Conservation (phyloP, 2,113 vertebrate species). For the Meleagris gallopavo region DNA sequence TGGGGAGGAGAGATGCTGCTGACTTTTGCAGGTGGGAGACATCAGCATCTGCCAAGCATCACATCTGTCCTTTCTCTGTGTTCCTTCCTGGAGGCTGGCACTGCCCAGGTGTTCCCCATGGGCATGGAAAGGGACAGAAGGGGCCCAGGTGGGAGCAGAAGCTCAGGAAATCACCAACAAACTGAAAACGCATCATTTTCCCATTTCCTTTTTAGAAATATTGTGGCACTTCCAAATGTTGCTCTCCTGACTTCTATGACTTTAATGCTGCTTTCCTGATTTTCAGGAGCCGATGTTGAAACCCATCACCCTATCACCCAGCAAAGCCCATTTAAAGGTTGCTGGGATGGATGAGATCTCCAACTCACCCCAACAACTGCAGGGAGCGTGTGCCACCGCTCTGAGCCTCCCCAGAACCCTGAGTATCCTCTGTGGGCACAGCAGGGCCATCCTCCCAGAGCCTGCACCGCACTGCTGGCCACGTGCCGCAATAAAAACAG, state of each 20-base stretch:
- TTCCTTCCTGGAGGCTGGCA: no score
- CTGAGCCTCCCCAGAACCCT: neutral
- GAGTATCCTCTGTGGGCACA: neutral
- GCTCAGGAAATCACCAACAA: neutral
- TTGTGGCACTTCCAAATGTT: neutral
- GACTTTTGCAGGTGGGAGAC: no score
- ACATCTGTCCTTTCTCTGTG: no score
- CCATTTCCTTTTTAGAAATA: neutral
- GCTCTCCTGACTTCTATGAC: neutral
- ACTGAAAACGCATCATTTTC: neutral
- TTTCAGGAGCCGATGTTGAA: neutral
- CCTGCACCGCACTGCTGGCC: neutral
- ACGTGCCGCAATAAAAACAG: neutral
- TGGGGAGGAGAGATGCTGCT: neutral
- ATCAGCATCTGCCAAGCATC: no score
- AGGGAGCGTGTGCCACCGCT: neutral
- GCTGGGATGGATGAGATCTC: rapidly evolving
- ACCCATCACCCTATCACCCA: neutral
- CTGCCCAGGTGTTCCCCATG: neutral
- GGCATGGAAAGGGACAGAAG: neutral
- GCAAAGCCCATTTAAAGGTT: neutral
- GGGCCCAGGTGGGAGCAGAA: neutral
- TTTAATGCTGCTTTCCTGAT: neutral
- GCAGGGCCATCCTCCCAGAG: neutral
- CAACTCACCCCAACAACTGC: neutral